phyloP scores from a whole-genome alignment of 2,888 invertebrate genomes.

The Calameuta filiformis region DNA sequence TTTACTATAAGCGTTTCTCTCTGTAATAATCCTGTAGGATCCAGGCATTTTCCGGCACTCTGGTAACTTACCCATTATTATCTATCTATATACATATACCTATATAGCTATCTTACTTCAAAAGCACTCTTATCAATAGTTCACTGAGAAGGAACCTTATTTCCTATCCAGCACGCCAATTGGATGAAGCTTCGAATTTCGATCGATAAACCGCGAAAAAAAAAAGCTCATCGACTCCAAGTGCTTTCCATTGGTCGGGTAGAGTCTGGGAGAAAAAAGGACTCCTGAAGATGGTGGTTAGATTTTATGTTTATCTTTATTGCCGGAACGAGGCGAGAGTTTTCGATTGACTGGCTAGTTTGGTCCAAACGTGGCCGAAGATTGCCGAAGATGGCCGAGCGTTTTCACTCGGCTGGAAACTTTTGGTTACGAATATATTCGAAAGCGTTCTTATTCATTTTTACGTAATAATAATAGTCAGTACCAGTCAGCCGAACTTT shows the following conservation, averaged over 20 bases:
- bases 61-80: background rate
- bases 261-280: background rate
- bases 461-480: background rate
- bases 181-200: background rate
- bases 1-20: background rate
- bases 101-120: background rate
- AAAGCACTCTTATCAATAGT: background rate
- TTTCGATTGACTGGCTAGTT: slow-evolving; percentile 19
- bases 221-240: slow-evolving; percentile 11
- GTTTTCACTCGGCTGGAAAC: background rate
- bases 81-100: background rate
- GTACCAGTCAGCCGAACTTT: background rate
- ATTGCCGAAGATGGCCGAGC: background rate
- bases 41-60: background rate
- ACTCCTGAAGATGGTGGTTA: slow-evolving; percentile 38
- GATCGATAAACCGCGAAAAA: background rate
- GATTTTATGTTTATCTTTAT: slow-evolving; percentile 60
- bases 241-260: slow-evolving; percentile 14
- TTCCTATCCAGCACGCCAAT: background rate
- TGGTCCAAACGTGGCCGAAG: background rate
- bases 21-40: background rate
- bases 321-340: slow-evolving; percentile 7
- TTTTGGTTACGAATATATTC: background rate
- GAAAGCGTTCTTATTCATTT: background rate
- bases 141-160: background rate